Percentiles rank a stretch among this genome's conserved stretches.
Conservation (phyloP, 1,140 invertebrate genomes). For the Drosophila ercepeae region DNA sequence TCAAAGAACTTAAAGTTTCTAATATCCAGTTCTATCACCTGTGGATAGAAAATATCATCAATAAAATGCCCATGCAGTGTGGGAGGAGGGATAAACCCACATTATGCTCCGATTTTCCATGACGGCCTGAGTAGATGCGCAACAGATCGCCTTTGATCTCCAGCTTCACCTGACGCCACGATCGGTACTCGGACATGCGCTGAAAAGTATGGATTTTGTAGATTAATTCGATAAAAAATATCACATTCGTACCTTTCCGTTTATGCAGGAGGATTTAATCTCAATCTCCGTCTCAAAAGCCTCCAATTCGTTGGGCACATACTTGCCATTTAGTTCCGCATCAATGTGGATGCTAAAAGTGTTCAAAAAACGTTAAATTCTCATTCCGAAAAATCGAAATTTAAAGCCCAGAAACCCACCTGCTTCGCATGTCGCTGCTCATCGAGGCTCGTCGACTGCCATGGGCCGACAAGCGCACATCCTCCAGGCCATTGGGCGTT, state of each 20-base stretch:
- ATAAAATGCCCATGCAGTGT: no score
- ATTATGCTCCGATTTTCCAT: slow-evolving; percentile 79
- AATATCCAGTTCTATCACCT: slow-evolving; percentile 83
- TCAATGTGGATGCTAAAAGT: slow-evolving; percentile 74
- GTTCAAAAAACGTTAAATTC: neutral
- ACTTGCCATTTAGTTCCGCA: slow-evolving; percentile 76
- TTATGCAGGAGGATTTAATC: slow-evolving; percentile 82
- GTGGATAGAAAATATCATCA: no score
- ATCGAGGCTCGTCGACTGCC: slow-evolving; percentile 74
- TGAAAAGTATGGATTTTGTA: slow-evolving; percentile 3
- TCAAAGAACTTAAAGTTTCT: slow-evolving; percentile 82
- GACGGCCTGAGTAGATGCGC: slow-evolving; percentile 78
- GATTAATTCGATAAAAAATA: neutral
- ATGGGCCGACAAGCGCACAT: slow-evolving; percentile 66
- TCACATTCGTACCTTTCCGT: slow-evolving; percentile 67
- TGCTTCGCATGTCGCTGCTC: slow-evolving; percentile 77
- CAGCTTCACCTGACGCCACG: slow-evolving; percentile 82
- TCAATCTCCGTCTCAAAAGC: slow-evolving; percentile 82
- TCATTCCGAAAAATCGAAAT: neutral
- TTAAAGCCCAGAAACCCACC: slow-evolving; percentile 31
- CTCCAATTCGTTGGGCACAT: slow-evolving; percentile 81
- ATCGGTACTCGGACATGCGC: slow-evolving; percentile 82
- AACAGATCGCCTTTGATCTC: slow-evolving; percentile 79
- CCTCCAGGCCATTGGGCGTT: slow-evolving; percentile 69
- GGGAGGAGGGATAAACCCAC: no score